Evolutionary conservation across 2,888 invertebrate species (phyloP), one percentile per base, ranked within the genome.

Genomic region (Pterostichus niger): DNA sequence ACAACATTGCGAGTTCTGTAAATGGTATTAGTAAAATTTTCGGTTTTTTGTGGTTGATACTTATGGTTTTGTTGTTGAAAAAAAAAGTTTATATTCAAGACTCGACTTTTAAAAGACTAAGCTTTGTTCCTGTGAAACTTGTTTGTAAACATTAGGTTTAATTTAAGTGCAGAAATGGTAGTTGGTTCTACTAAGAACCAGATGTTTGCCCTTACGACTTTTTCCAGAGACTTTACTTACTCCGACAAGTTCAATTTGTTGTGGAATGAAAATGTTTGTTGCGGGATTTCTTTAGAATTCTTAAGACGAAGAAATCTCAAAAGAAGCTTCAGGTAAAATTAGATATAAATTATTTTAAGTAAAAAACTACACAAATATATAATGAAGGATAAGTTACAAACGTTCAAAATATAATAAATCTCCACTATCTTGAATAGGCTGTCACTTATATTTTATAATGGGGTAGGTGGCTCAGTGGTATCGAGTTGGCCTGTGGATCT

Each of bases 131-230:
- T 61, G 33, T 31, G n/a, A 33, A 61, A 35, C 11, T 61, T 61
- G 24, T 61, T 61, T 33, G 33, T 11, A 31, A 10, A n/a, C 61
- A 33, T 61, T 61, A 35, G 31, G 61, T 61, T 61, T 61, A 61
- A 61, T 61, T 61, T 61, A 61, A 61, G 33, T 61, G 61, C n/a
- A 33, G 31, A 35, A 61, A 61, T 61, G 61, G 61, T 61, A 13
- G 31, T 61, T 33, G n/a, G 4, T 33, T 33, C 11, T 35, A 61
- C 31, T 61, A 61, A 61, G 33, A 61, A 33, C 61, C 59, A 33
- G 33, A 61, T 61, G 31, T 61, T 61, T 61, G 33, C 61, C 35
- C 61, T 61, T 33, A 61, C 56, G 5, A 33, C n/a, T 61, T 61
- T 33, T 61, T 61, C 35, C 24, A 2, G 24, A 31, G n/a, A 61